Conservation (phyloP, 2,888 invertebrate species). For the Anticlea derivata region DNA sequence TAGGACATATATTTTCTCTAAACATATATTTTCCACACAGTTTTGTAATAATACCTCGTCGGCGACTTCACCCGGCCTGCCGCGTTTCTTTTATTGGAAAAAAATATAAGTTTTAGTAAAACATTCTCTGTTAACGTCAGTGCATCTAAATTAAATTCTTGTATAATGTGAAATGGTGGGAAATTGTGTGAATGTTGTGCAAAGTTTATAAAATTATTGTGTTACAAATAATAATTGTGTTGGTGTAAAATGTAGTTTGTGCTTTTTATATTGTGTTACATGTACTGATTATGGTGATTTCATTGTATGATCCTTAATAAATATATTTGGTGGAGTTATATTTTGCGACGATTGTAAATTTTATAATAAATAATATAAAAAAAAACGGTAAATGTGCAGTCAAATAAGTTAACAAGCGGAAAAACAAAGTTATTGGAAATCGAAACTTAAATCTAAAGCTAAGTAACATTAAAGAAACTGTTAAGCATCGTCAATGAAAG, state of each 20-base stretch:
- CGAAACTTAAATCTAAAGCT: constrained; percentile 63
- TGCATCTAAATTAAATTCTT: constrained; percentile 53
- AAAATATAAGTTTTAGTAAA: constrained; percentile 76
- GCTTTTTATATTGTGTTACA: neutral
- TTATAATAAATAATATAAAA: constrained; percentile 21
- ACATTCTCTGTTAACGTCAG: constrained; percentile 75
- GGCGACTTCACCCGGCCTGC: constrained; percentile 92
- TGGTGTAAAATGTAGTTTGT: constrained; percentile 16
- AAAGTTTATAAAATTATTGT: constrained; percentile 20
- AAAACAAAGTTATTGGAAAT: constrained; percentile 38
- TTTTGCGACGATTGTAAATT: constrained; percentile 14
- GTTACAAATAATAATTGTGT: constrained; percentile 21
- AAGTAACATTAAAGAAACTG: constrained; percentile 64
- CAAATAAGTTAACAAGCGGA: constrained; percentile 31
- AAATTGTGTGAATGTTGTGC: constrained; percentile 29
- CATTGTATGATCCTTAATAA: constrained; percentile 4
- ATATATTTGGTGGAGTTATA: constrained; percentile 9
- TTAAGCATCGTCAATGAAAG: constrained; percentile 56
- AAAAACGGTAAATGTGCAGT: constrained; percentile 28
- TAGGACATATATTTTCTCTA: constrained; percentile 74
- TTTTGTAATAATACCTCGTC: constrained; percentile 85
- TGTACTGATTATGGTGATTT: constrained; percentile 5
- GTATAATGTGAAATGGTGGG: constrained; percentile 31
- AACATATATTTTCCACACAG: constrained; percentile 77
- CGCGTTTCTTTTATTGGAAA: constrained; percentile 87